Percentiles rank a stretch among this genome's conserved stretches.
These are phyloP conservation scores for Thamnophis elegans DNA, from an alignment of 2,797 vertebrate genomes.

Conservation along the genomic window DNA sequence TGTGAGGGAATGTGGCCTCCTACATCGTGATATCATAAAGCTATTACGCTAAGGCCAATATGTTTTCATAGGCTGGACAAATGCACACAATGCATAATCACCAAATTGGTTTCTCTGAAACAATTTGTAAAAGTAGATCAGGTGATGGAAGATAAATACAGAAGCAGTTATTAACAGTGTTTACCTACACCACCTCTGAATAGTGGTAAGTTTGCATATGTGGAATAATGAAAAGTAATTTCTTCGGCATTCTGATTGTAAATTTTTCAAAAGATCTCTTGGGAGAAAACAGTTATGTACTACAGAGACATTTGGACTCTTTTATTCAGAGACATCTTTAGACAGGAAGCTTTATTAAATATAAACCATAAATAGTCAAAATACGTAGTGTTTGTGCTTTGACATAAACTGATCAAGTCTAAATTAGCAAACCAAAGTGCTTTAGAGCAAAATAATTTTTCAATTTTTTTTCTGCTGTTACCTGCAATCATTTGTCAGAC, in stretches of 20 bases:
- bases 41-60: neutral
- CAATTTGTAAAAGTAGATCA: neutral
- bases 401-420: neutral
- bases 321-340: neutral
- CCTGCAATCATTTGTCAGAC: neutral
- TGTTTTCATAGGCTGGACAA: neutral
- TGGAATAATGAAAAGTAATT: neutral
- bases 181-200: neutral
- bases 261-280: neutral
- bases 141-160: neutral
- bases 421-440: neutral
- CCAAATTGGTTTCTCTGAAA: neutral
- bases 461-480: neutral
- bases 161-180: neutral
- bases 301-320: neutral
- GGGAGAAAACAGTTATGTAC: neutral
- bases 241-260: neutral
- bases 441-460: neutral
- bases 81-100: neutral
- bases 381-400: constrained; percentile 26
- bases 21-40: neutral
- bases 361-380: neutral
- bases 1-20: neutral
- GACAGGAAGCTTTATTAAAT: constrained; percentile 24
- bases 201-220: neutral